Evolutionary conservation across 2,888 invertebrate genomes (phyloP).

Genomic region (Pollenia griseotomentosa): DNA sequence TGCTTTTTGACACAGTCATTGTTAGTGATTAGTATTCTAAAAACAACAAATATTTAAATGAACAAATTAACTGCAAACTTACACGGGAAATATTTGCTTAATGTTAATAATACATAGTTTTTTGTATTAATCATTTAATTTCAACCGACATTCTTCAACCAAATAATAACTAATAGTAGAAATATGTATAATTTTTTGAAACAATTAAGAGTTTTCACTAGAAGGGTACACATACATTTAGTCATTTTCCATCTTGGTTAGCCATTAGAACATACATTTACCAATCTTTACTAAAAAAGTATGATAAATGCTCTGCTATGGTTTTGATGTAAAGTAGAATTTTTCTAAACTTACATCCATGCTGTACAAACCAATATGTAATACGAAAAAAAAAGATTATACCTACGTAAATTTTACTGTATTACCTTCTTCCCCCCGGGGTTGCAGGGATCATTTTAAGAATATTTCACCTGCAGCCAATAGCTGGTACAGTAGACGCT

Average conservation of each 20-base stretch:
- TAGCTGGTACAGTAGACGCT: no score
- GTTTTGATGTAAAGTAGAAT: no score
- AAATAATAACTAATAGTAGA: constrained; percentile 19
- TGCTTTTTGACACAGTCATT: constrained; percentile 50
- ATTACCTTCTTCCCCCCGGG: no score
- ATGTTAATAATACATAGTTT: constrained; percentile 9
- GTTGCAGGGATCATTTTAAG: no score
- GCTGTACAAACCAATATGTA: no score
- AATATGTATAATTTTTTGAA: background rate
- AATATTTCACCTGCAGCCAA: no score
- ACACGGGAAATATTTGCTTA: constrained; percentile 44
- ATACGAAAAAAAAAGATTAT: no score
- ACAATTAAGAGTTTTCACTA: background rate
- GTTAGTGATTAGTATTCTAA: constrained; percentile 13
- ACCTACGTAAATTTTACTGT: no score
- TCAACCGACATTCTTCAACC: constrained; percentile 36
- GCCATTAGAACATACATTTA: no score
- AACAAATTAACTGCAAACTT: constrained; percentile 41
- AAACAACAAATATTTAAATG: constrained; percentile 7
- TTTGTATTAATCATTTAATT: constrained; percentile 24
- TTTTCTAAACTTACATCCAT: no score
- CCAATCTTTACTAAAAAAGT: no score
- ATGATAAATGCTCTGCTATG: no score
- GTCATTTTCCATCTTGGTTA: background rate
- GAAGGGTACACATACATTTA: constrained; percentile 1